Evolutionary conservation across 2,797 vertebrate species (phyloP), one percentile per base, ranked within the genome.

Genomic region (Danio aesculapii): DNA sequence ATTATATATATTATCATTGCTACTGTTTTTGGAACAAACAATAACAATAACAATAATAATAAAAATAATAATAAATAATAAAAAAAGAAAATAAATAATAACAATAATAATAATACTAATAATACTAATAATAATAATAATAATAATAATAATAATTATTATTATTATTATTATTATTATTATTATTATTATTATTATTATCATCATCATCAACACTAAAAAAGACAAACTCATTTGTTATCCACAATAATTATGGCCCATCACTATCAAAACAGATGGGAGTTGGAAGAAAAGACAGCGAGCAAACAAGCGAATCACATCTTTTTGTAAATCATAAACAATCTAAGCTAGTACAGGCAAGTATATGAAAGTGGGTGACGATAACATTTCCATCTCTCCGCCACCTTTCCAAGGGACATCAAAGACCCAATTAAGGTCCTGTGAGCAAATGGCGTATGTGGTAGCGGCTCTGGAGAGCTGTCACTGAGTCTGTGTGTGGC

Each of bases 351-450:
- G 72, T 30, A 30, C 70, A 68, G 52, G 61, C 62, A 49, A 21
- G 21, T 30, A 30, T 30, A 58, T 53, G 79, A 67, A 67, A 75
- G 74, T 55, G 75, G 53, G 52, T 19, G 87, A 90, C 59, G 88
- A 89, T 90, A 87, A 90, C 90, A 88, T 92, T 92, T 90, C 90
- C 89, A 88, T 88, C 92, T 94, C 88, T 91, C 91, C 80, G 89
- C 91, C 93, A 93, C 93, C 94, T 97, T 97, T 94, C 93, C 88
- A 89, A 85, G 92, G 92, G 92, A 96, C 96, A 98, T 98, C 97
- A 98, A 97, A 98, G 95, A 93, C 93, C 96, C 97, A 98, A 98
- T 99, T 98, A 99, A 96, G 95, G 74, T 95, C 94, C 91, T 89
- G 88, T 90, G 91, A 95, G 95, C 95, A 96, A 95, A 94, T 93